Conservation (phyloP, 2,888 invertebrate species). For the Steinernema hermaphroditum region DNA sequence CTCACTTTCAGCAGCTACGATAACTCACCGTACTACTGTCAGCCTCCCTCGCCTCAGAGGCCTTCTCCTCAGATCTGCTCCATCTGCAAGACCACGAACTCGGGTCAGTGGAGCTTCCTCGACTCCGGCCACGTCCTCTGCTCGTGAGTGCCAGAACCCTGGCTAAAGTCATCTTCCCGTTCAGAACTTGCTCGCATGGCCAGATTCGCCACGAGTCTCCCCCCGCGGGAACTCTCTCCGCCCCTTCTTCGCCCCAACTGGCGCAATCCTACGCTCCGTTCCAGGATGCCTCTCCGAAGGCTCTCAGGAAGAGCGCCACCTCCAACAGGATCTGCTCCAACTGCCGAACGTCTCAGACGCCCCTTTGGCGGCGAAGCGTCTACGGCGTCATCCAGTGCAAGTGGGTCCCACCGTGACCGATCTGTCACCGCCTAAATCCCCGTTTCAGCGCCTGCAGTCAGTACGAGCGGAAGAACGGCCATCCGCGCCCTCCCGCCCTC, state of each 20-base stretch:
- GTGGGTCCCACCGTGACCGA: neutral
- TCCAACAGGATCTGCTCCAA: no score
- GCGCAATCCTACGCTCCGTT: no score
- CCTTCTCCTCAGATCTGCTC: neutral
- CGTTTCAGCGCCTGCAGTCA: conserved; percentile 11
- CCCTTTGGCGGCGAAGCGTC: neutral
- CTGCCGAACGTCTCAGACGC: neutral
- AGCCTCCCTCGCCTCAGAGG: neutral
- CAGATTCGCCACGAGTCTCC: neutral
- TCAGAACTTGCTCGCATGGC: neutral
- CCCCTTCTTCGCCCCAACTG: no score
- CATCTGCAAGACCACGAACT: neutral
- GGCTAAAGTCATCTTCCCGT: neutral
- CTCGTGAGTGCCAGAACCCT: neutral
- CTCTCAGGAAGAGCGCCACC: no score
- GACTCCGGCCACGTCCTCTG: neutral
- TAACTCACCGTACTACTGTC: neutral
- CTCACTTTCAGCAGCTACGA: neutral
- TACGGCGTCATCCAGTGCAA: neutral
- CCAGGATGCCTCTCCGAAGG: no score
- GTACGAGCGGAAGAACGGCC: neutral
- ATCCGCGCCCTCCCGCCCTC: neutral
- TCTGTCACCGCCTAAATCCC: neutral
- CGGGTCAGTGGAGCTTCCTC: neutral
- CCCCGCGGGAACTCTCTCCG: neutral